Base-by-base conservation (phyloP, 30 jellyfish, hydroid and myxozoan species). In the Cassiopea andromeda region DNA sequence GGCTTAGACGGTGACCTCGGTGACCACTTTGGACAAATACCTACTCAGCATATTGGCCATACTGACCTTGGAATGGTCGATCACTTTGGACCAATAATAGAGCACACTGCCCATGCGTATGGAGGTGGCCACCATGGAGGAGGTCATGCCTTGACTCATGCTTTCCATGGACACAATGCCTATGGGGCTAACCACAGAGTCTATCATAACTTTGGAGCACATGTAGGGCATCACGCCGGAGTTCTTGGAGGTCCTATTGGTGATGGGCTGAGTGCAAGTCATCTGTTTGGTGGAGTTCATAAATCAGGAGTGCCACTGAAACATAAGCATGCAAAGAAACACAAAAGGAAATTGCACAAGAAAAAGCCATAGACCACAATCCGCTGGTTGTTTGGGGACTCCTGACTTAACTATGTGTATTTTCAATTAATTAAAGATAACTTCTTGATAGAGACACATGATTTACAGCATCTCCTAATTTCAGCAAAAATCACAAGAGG, bases 31-130 rank as follows among this genome's bases (percentile, higher is more conserved):
- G 97, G 97, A 46, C 18, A 75, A 7, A 12, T 85, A 10, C 48
- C 72, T 18, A 46, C 64, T 7, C 89, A 61, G 17, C 89, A 77
- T 64, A 81, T 9, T 10, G 69, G 46, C 44, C 83, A 12, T 50
- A 75, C 14, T 15, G 83, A 87, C 69, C 59, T 80, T 0, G 94
- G 94, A 17, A 87, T 87, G 94, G 66, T 46, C 9, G 94, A 87
- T 66, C 94, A 87, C 69, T 87, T 87, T 64, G 94, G 94, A 49
- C 94, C 94, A 66, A 58, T 87, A 57, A 5, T 87, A n/a, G 94
- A 87, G 70, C 80, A 73, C n/a, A 9, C 60, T 1, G 87, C 77
- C 48, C 81, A 75, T 61, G 60, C 17, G 7, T 27, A 19, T 13
- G 89, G 89, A 12, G 76, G 54, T 0, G 76, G 17, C 15, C 83